These are phyloP conservation scores for Trachelus iudaicus DNA, from an alignment of 2,888 invertebrate species.

Conservation along the genomic window DNA sequence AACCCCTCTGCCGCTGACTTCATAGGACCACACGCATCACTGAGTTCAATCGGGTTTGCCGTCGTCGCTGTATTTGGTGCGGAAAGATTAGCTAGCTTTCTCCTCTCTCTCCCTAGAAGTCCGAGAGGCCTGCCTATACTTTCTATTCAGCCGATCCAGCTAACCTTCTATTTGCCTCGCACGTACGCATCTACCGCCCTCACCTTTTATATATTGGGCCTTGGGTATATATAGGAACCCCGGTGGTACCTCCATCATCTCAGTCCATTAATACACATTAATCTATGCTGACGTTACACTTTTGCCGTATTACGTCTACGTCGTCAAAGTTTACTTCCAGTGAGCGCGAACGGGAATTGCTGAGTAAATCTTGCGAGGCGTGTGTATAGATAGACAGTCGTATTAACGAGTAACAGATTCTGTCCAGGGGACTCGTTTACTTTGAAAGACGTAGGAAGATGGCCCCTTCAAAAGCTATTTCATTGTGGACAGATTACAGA, in stretches of 20 bases:
- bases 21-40: conserved; percentile 48
- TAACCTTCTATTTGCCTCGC: conserved; percentile 16
- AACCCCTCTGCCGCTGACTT: conserved; percentile 26
- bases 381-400: background rate
- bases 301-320: conserved; percentile 36
- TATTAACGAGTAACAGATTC: background rate
- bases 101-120: conserved; percentile 16
- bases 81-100: conserved; percentile 48
- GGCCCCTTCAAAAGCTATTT: background rate
- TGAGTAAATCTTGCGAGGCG: background rate
- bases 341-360: background rate
- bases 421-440: background rate
- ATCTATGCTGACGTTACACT: conserved; percentile 43
- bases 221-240: background rate
- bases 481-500: background rate
- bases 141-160: conserved; percentile 10
- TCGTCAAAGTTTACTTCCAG: conserved; percentile 26
- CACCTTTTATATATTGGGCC: background rate
- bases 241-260: background rate
- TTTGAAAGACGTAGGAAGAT: background rate
- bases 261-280: conserved; percentile 27
- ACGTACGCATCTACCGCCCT: background rate
- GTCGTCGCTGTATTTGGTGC: conserved; percentile 42
- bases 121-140: background rate
- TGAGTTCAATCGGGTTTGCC: conserved; percentile 51